Conservation (phyloP, 2,113 vertebrate species). For the Gallinago jamesoni region DNA sequence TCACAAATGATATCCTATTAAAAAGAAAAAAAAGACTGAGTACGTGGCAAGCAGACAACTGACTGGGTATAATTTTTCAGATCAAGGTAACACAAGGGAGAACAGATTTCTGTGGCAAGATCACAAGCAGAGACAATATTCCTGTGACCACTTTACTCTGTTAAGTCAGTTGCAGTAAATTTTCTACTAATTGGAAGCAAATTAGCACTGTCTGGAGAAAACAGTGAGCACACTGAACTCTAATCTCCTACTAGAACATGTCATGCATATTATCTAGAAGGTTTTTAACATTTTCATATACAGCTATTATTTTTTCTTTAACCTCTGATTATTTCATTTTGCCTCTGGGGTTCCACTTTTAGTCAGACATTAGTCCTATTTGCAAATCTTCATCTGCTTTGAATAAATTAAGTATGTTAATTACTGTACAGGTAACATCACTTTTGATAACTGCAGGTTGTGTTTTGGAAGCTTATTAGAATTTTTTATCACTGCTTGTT, state of each 20-base stretch:
- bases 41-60: background rate
- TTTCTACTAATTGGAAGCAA: slow-evolving; percentile 77
- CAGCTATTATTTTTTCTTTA: slow-evolving; percentile 33
- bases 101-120: slow-evolving; percentile 26
- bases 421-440: slow-evolving; percentile 61
- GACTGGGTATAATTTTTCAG: background rate
- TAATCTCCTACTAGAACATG: slow-evolving; percentile 25
- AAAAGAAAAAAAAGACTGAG: background rate
- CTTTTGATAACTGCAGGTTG: slow-evolving; percentile 1
- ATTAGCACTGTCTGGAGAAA: slow-evolving; percentile 73
- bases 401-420: slow-evolving; percentile 69
- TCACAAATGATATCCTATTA: background rate
- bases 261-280: background rate
- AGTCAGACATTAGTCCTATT: slow-evolving; percentile 66
- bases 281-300: slow-evolving; percentile 50
- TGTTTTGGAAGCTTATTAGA: slow-evolving; percentile 45
- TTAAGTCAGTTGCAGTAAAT: slow-evolving; percentile 62
- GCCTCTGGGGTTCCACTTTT: slow-evolving; percentile 59
- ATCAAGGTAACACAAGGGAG: background rate
- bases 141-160: slow-evolving; percentile 28
- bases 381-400: slow-evolving; percentile 68
- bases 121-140: slow-evolving; percentile 29
- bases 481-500: slow-evolving; percentile 25
- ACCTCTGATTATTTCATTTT: slow-evolving; percentile 63
- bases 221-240: slow-evolving; percentile 56